Evolutionary conservation across 2,888 invertebrate genomes (phyloP).

Genomic region (Ryuthela nishihirai): DNA sequence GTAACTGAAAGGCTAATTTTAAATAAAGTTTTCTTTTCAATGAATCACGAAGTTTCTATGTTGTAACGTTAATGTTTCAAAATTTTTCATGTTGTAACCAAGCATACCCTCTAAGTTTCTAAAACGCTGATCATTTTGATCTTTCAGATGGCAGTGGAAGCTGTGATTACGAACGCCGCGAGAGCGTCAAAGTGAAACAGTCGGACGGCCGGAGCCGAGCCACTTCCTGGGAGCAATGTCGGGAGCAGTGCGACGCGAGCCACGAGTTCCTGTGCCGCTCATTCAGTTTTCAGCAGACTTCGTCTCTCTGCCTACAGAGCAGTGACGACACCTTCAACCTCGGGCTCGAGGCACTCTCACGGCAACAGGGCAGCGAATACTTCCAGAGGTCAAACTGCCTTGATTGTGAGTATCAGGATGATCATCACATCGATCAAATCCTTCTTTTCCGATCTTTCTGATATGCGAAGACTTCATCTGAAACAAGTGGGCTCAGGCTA

Average conservation of each 20-base stretch:
- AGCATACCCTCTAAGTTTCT: no score
- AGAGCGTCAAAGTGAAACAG: slow-evolving; percentile 41
- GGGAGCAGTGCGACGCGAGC: slow-evolving; percentile 46
- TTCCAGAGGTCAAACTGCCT: slow-evolving; percentile 45
- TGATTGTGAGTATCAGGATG: slow-evolving; percentile 45
- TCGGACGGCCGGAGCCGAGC: slow-evolving; percentile 41
- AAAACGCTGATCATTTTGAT: no score
- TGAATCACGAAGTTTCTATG: background rate
- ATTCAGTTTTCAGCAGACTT: slow-evolving; percentile 45
- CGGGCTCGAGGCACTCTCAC: slow-evolving; percentile 39
- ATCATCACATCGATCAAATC: no score
- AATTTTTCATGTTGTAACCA: no score
- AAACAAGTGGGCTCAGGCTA: no score
- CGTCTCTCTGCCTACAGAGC: slow-evolving; percentile 45
- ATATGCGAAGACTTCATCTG: no score
- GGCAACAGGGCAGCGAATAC: slow-evolving; percentile 42
- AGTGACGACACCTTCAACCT: slow-evolving; percentile 45
- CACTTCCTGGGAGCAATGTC: slow-evolving; percentile 45
- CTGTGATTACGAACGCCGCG: slow-evolving; percentile 42
- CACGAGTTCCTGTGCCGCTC: slow-evolving; percentile 48
- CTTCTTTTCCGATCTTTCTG: no score
- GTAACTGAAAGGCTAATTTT: no score
- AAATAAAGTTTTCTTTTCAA: no score
- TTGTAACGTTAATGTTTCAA: background rate
- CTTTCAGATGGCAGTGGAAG: slow-evolving; percentile 34